These are phyloP conservation scores for Platysteira castanea DNA, from an alignment of 2,113 vertebrate genomes.

Conservation along the genomic window DNA sequence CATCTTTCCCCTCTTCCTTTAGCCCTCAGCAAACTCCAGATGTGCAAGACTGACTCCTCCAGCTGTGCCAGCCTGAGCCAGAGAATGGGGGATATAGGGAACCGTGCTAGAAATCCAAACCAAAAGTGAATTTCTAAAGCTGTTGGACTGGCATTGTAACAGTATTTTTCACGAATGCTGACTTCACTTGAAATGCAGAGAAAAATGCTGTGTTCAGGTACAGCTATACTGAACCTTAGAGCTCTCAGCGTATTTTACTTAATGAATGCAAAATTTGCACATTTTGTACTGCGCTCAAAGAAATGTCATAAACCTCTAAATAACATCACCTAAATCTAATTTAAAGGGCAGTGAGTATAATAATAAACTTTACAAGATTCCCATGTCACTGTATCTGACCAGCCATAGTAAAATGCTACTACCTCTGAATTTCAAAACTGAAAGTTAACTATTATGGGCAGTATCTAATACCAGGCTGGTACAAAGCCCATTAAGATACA, in stretches of 20 bases:
- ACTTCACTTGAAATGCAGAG: neutral
- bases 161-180: neutral
- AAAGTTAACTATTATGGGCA: neutral
- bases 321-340: neutral
- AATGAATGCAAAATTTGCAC: neutral
- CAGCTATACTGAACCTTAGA: neutral
- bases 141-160: neutral
- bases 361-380: neutral
- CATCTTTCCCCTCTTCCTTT: neutral
- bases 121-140: neutral
- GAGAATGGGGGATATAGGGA: neutral
- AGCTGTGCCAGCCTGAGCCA: neutral
- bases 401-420: neutral
- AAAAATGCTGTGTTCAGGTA: neutral
- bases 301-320: neutral
- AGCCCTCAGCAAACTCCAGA: neutral
- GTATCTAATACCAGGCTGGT: neutral
- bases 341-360: neutral
- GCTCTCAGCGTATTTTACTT: neutral
- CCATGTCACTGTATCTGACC: neutral
- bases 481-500: slow-evolving; percentile 1
- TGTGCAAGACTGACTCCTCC: neutral
- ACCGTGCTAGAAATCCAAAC: neutral
- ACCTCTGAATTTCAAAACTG: neutral
- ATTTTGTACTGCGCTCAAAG: neutral